phyloP scores from a whole-genome alignment of 2,113 vertebrate species.

The Lichenostomus cassidix region DNA sequence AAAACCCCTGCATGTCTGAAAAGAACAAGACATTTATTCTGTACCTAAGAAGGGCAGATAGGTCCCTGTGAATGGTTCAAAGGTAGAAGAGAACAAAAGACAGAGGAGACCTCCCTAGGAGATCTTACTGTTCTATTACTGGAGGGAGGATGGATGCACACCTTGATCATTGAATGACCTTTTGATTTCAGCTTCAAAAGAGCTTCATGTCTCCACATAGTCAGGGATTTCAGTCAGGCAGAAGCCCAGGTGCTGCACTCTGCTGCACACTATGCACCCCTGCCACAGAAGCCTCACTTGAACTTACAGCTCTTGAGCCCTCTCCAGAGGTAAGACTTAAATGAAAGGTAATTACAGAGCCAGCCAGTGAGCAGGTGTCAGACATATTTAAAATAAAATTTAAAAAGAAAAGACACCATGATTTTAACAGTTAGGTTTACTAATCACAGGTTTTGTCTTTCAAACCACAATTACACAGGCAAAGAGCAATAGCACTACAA shows the following conservation, averaged over 20 bases:
- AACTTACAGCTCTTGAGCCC: not conserved
- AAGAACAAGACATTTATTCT: not conserved
- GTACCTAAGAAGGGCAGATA: not conserved
- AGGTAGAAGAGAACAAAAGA: not conserved
- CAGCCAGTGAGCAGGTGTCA: not conserved
- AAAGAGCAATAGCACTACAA: not conserved
- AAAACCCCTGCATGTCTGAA: not conserved
- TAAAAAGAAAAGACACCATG: not conserved
- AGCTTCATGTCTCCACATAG: not conserved
- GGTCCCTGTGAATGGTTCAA: not conserved
- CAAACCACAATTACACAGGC: not conserved
- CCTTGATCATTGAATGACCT: not conserved
- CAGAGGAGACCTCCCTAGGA: not conserved
- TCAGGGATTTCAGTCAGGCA: not conserved
- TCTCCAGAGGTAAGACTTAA: not conserved
- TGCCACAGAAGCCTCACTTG: not conserved
- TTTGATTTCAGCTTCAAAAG: constrained; percentile 25
- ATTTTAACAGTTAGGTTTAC: not conserved
- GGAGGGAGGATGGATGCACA: not conserved
- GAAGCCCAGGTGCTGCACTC: not conserved
- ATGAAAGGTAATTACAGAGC: not conserved
- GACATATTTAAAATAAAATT: not conserved
- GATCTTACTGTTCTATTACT: not conserved
- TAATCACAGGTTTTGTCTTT: not conserved
- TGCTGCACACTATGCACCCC: not conserved